These are phyloP conservation scores for Holothuria leucospilota DNA, from an alignment of 53 echinoderm and acorn worm genomes.

Conservation along the genomic window DNA sequence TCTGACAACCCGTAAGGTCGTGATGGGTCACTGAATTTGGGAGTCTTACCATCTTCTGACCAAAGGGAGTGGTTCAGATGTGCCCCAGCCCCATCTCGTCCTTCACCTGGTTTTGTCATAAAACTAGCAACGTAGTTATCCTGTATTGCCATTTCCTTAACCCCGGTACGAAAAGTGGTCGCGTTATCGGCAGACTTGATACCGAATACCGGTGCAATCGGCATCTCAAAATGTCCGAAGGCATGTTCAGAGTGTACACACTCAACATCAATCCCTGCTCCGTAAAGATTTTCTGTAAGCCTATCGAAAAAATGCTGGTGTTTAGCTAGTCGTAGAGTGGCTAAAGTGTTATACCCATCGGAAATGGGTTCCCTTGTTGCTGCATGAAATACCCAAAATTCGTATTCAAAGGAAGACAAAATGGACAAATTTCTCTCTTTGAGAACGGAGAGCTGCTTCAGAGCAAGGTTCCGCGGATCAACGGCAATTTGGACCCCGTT, in stretches of 20 bases:
- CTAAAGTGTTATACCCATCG: no score
- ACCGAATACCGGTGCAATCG: constrained; percentile 65
- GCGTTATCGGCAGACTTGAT: constrained; percentile 64
- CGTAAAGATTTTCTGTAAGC: neutral
- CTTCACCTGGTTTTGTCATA: constrained; percentile 9
- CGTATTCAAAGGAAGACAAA: neutral
- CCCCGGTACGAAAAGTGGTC: constrained; percentile 42
- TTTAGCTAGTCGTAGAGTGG: neutral
- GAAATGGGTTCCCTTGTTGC: neutral
- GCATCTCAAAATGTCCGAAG: constrained; percentile 58
- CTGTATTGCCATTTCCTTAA: constrained; percentile 65
- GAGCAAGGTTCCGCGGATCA: neutral
- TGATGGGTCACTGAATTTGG: neutral
- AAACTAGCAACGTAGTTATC: constrained; percentile 64
- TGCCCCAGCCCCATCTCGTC: neutral
- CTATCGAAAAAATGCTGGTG: neutral
- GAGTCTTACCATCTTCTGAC: neutral
- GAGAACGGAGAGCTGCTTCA: neutral
- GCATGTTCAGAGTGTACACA: constrained; percentile 55
- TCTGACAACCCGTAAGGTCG: neutral
- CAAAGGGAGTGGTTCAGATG: neutral
- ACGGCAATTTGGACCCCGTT: no score
- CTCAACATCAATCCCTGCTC: neutral
- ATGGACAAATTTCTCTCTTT: neutral
- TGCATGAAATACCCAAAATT: neutral